phyloP scores from a whole-genome alignment of 2,888 invertebrate species.

The Acleris literana region DNA sequence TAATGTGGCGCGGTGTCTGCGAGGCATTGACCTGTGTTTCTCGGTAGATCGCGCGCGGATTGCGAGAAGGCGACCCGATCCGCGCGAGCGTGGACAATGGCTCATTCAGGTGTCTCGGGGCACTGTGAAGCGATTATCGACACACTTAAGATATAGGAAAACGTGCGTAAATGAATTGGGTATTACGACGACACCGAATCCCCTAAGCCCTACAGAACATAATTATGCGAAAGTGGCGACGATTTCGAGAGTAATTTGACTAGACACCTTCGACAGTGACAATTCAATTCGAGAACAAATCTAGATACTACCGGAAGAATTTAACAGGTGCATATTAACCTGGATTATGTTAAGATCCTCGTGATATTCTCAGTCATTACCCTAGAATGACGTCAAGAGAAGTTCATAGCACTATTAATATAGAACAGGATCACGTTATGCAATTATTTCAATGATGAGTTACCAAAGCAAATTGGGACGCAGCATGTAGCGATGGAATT shows the following conservation, averaged over 20 bases:
- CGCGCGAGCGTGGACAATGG: constrained; percentile 47
- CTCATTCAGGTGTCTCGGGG: constrained; percentile 51
- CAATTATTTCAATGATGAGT: constrained; percentile 20
- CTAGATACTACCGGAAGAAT: constrained; percentile 8
- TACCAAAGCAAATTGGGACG: constrained; percentile 27
- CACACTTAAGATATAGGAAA: constrained; percentile 5
- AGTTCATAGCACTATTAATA: constrained; percentile 22
- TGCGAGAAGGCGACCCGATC: constrained; percentile 43
- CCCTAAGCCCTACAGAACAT: too few relatives aligned
- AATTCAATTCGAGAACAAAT: constrained; percentile 1
- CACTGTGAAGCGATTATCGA: constrained; percentile 10
- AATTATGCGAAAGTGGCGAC: too few relatives aligned
- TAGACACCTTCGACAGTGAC: too few relatives aligned
- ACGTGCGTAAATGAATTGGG: background rate
- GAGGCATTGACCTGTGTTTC: constrained; percentile 44
- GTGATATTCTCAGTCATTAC: constrained; percentile 18
- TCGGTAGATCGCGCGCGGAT: constrained; percentile 44
- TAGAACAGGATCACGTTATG: constrained; percentile 15
- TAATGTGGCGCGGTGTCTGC: constrained; percentile 38
- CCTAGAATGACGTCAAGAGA: constrained; percentile 11
- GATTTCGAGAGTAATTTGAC: too few relatives aligned
- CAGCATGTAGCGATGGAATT: constrained; percentile 42
- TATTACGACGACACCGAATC: too few relatives aligned
- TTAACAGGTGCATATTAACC: constrained; percentile 27
- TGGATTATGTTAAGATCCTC: constrained; percentile 19